These are phyloP conservation scores for Idaea aversata DNA, from an alignment of 2,888 invertebrate species.

Conservation along the genomic window DNA sequence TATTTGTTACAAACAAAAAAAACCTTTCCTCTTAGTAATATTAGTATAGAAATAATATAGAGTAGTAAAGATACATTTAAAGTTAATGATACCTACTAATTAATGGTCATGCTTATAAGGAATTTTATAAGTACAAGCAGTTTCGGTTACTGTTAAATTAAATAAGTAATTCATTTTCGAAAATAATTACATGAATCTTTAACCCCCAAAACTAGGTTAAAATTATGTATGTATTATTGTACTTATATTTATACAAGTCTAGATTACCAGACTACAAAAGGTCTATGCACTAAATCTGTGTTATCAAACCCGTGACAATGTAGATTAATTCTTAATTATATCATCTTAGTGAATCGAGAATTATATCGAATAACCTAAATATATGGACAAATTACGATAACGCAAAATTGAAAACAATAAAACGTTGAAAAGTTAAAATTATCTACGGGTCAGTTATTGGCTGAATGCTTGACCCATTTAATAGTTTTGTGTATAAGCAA, in stretches of 20 bases:
- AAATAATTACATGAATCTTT: background rate
- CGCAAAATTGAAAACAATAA: constrained; percentile 65
- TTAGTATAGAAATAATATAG: too few relatives aligned
- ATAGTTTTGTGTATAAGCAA: constrained; percentile 31
- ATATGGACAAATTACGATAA: constrained; percentile 48
- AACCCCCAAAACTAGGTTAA: background rate
- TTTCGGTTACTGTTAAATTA: too few relatives aligned
- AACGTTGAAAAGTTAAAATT: constrained; percentile 48
- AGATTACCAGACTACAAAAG: constrained; percentile 14
- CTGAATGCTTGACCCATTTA: constrained; percentile 51
- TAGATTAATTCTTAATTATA: constrained; percentile 28
- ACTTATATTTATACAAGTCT: background rate
- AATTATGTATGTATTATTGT: too few relatives aligned
- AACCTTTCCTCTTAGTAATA: too few relatives aligned
- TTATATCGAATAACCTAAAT: constrained; percentile 63
- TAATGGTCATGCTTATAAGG: too few relatives aligned
- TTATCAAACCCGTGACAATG: constrained; percentile 14
- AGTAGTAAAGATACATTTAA: too few relatives aligned
- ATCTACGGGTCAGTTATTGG: constrained; percentile 61
- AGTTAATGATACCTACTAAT: too few relatives aligned
- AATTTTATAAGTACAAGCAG: too few relatives aligned
- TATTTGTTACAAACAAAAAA: too few relatives aligned
- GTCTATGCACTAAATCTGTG: constrained; percentile 16
- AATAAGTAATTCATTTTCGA: background rate
- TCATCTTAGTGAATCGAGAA: constrained; percentile 38